Conservation (phyloP, 92 coral and sea anemone species). For the Desmophyllum pertusum region DNA sequence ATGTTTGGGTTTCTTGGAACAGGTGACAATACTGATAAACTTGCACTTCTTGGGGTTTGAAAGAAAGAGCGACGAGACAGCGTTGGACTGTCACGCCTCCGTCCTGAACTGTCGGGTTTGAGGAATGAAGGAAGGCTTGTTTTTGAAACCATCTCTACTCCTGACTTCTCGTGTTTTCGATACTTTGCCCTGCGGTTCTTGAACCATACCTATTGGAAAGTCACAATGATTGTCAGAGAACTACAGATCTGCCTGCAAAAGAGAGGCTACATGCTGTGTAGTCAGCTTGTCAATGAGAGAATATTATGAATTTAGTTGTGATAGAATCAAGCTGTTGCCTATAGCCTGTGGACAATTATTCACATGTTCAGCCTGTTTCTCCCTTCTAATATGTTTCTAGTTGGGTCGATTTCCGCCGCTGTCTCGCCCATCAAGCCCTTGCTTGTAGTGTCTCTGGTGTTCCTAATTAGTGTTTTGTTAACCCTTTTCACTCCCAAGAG, state of each 20-base stretch:
- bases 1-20: slow-evolving; percentile 21
- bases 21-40: slow-evolving; percentile 15
- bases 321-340: background rate
- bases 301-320: background rate
- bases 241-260: background rate
- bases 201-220: slow-evolving; percentile 86
- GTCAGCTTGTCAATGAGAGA: background rate
- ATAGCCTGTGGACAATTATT: background rate
- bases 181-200: slow-evolving; percentile 94
- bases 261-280: background rate
- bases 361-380: background rate
- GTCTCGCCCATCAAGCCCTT: background rate
- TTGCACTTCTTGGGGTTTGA: slow-evolving; percentile 12
- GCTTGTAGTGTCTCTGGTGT: background rate
- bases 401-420: background rate
- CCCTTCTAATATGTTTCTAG: background rate
- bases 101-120: slow-evolving; percentile 1
- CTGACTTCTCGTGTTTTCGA: slow-evolving; percentile 76
- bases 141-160: slow-evolving; percentile 19
- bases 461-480: background rate
- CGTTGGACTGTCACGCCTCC: slow-evolving; percentile 4
- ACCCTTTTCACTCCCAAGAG: no score
- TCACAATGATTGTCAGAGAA: background rate
- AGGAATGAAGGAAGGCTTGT: slow-evolving; percentile 1
- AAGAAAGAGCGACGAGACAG: slow-evolving; percentile 10